Evolutionary conservation across 2,888 invertebrate species (phyloP), one percentile per base, ranked within the genome.

Genomic region (Mellilla xanthometata): DNA sequence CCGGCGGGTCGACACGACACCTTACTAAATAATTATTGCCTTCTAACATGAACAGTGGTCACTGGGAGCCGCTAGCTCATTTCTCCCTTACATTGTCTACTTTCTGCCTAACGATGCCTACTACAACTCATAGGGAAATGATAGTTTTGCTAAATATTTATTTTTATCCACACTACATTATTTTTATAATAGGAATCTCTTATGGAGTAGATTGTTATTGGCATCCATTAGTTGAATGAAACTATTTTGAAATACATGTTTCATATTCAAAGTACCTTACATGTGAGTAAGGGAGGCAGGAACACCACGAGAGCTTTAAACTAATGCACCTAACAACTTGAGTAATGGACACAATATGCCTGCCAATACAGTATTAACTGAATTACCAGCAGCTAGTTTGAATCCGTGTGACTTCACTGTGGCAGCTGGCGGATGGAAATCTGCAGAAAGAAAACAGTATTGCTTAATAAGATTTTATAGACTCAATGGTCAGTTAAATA

Each of bases 351-450:
- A 72, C 72, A 72, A 76, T 80, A 81, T 81, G 80, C 84, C 84
- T 82, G 83, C 82, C 86, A 78, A 75, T 68, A 75, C 62, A 68
- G 67, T 65, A n/a, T n/a, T n/a, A 68, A 66, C 72, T 72, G 7
- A 72, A 77, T 82, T 82, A 87, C 86, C 82, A 85, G 84, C 84
- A 84, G 72, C 73, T 78, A 71, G 81, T 77, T 69, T 72, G 73
- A 65, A 73, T 74, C 76, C 81, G 79, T 68, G 61, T 75, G 69
- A 74, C 64, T 64, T 80, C 75, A 71, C 70, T 78, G 71, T 71
- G 72, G 74, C 68, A 67, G 69, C 61, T 64, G 52, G 60, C 49
- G 35, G 60, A 68, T 74, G 69, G 72, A 76, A 86, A 88, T 88
- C 88, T 88, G 86, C 56, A 81, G n/a, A 84, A 47, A 46, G 54